Conservation (phyloP, 2,113 vertebrate species). For the Rhizomys pruinosus region DNA sequence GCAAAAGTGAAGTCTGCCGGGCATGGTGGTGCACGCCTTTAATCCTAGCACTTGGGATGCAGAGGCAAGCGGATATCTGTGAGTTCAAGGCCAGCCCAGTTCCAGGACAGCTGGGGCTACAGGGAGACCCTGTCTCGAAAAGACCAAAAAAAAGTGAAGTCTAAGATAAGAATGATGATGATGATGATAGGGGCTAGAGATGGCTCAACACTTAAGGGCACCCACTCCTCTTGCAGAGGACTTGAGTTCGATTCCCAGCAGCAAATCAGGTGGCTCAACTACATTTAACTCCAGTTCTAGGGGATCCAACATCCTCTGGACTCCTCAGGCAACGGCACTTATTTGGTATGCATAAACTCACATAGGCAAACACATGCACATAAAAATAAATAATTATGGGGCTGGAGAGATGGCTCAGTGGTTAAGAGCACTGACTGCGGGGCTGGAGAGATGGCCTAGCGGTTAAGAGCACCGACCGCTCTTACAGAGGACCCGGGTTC, state of each 20-base stretch:
- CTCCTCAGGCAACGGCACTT: neutral
- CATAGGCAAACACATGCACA: neutral
- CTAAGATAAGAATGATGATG: neutral
- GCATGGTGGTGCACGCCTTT: too few relatives aligned
- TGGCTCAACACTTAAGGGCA: neutral
- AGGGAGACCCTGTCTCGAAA: too few relatives aligned
- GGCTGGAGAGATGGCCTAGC: too few relatives aligned
- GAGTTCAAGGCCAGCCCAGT: too few relatives aligned
- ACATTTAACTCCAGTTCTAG: neutral
- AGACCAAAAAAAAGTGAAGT: neutral
- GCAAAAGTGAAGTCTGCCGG: neutral
- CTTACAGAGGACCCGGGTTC: too few relatives aligned
- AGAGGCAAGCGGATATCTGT: too few relatives aligned
- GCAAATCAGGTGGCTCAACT: neutral
- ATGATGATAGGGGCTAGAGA: neutral
- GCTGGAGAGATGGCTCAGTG: too few relatives aligned
- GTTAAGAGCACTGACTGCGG: too few relatives aligned
- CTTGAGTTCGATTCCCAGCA: neutral
- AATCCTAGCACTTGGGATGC: too few relatives aligned
- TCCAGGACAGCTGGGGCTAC: too few relatives aligned
- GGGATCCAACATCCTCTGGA: neutral
- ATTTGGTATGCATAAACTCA: neutral
- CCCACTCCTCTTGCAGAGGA: neutral
- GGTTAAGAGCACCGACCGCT: too few relatives aligned
- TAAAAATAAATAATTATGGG: neutral